phyloP scores from a whole-genome alignment of 2,888 invertebrate genomes.

The Dolichopus griseipennis region DNA sequence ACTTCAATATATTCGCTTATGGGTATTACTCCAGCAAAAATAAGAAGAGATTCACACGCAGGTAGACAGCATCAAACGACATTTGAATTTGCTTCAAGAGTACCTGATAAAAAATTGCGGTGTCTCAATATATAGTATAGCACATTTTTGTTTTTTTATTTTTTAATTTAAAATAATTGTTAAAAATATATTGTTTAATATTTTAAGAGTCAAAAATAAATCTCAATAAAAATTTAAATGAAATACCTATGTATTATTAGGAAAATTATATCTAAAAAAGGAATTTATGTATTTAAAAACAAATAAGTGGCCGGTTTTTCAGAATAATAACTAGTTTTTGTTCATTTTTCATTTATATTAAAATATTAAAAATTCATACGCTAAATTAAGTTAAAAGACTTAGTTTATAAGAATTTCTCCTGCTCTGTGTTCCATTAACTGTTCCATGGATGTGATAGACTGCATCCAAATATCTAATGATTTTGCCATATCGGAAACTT shows the following conservation, averaged over 20 bases:
- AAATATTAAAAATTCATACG: not conserved
- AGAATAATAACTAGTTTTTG: too few species aligned
- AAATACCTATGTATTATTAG: too few species aligned
- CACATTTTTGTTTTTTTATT: not conserved
- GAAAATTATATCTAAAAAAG: too few species aligned
- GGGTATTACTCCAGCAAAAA: constrained; percentile 42
- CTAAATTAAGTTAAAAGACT: not conserved
- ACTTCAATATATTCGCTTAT: constrained; percentile 42
- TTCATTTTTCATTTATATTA: too few species aligned
- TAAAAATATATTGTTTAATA: not conserved
- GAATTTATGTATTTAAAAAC: too few species aligned
- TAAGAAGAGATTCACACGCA: constrained; percentile 44
- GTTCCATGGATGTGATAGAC: constrained; percentile 42
- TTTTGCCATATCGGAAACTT: constrained; percentile 41
- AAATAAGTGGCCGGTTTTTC: too few species aligned
- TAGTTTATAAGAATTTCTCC: constrained; percentile 42
- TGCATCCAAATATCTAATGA: constrained; percentile 43
- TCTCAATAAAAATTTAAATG: too few species aligned
- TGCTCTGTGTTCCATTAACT: constrained; percentile 42
- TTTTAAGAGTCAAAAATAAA: too few species aligned
- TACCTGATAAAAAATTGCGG: constrained; percentile 65
- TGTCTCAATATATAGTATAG: constrained; percentile 62
- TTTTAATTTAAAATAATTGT: not conserved
- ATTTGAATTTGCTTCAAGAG: constrained; percentile 61
- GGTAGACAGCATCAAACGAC: constrained; percentile 46